phyloP scores from a whole-genome alignment of 2,888 invertebrate genomes.

The Synergus japonicus region DNA sequence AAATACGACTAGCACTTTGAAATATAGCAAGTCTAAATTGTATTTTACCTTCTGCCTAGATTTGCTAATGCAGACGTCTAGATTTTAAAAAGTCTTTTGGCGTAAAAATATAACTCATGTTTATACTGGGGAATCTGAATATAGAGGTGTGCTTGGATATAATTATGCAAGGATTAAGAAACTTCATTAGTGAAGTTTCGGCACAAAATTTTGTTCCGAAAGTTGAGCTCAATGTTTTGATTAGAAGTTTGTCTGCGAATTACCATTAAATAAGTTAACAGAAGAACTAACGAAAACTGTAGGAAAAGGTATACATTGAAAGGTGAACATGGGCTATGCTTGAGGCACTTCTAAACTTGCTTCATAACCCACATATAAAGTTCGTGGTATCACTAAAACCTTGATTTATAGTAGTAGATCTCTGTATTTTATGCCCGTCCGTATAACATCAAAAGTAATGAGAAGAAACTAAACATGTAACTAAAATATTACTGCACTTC shows the following conservation, averaged over 20 bases:
- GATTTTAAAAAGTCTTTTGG: neutral
- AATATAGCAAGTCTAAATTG: conserved; percentile 2
- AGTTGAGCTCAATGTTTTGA: neutral
- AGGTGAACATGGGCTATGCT: conserved; percentile 12
- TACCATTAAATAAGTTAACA: neutral
- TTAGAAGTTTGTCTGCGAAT: conserved; percentile 1
- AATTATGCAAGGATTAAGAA: neutral
- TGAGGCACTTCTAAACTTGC: conserved; percentile 53
- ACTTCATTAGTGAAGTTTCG: neutral
- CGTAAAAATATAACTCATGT: neutral
- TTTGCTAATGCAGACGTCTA: neutral
- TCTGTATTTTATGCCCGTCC: conserved; percentile 50
- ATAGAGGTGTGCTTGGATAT: neutral
- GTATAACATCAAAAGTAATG: conserved; percentile 31
- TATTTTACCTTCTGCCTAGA: conserved; percentile 1
- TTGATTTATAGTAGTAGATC: conserved; percentile 57
- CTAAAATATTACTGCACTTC: conserved; percentile 46
- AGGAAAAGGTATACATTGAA: neutral
- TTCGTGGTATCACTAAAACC: conserved; percentile 57
- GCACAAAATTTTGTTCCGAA: neutral
- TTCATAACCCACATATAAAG: conserved; percentile 59
- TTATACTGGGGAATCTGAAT: no score
- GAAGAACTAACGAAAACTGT: conserved; percentile 7
- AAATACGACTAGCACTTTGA: conserved; percentile 2
- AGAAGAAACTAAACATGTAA: conserved; percentile 44